Conservation (phyloP, 2,797 vertebrate genomes). For the Schizopygopsis malacanthus region DNA sequence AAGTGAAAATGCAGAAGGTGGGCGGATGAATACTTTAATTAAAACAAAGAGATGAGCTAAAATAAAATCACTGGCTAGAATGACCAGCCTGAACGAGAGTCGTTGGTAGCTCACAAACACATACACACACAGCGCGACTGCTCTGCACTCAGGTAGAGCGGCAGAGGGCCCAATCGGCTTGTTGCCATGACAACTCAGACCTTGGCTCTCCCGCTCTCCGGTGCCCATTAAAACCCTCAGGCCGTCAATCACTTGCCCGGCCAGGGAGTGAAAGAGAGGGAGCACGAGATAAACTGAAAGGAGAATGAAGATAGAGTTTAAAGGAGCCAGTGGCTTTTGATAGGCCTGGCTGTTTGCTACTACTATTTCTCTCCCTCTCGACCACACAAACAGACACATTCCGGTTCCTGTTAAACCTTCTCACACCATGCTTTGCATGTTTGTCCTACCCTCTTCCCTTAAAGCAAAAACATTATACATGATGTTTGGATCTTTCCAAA, state of each 20-base stretch:
- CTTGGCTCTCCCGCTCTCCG: conserved; percentile 84
- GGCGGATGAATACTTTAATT: conserved; percentile 16
- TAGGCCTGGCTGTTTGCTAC: conserved; percentile 63
- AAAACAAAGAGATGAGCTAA: conserved; percentile 13
- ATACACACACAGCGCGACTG: conserved; percentile 66
- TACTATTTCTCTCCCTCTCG: conserved; percentile 64
- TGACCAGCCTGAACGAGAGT: conserved; percentile 20
- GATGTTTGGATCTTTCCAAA: conserved; percentile 1
- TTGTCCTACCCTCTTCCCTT: neutral
- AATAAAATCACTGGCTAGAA: conserved; percentile 15
- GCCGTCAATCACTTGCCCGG: conserved; percentile 84
- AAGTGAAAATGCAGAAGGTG: conserved; percentile 12
- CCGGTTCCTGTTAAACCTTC: conserved; percentile 61
- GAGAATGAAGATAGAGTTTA: conserved; percentile 67
- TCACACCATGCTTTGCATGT: neutral
- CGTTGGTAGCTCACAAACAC: conserved; percentile 9
- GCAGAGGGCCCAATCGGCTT: conserved; percentile 81
- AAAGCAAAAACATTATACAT: conserved; percentile 28
- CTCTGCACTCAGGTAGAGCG: conserved; percentile 80
- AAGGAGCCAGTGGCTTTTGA: conserved; percentile 79
- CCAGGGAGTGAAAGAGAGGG: conserved; percentile 66
- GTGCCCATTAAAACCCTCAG: conserved; percentile 86
- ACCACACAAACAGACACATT: conserved; percentile 66
- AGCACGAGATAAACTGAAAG: conserved; percentile 45
- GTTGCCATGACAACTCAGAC: conserved; percentile 88